phyloP scores from a whole-genome alignment of 2,888 invertebrate genomes.

The Brenthis hecate region DNA sequence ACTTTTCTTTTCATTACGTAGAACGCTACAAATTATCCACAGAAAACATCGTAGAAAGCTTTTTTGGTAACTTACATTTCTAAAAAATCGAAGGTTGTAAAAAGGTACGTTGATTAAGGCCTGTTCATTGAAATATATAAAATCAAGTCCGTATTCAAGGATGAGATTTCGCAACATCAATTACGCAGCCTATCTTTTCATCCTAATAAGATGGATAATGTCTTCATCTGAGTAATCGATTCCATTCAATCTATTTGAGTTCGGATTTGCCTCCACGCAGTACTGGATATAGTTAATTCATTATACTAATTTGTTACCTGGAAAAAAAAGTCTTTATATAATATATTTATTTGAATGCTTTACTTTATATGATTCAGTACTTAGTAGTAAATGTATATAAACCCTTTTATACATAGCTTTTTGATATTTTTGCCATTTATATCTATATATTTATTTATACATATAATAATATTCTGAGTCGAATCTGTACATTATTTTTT shows the following conservation, averaged over 20 bases:
- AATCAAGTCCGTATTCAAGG: slow-evolving; percentile 27
- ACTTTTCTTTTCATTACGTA: too few species aligned
- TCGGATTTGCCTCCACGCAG: slow-evolving; percentile 48
- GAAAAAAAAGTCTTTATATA: neutral
- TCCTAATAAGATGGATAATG: slow-evolving; percentile 43
- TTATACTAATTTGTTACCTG: slow-evolving; percentile 56
- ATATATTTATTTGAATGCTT: neutral
- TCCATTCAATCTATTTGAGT: slow-evolving; percentile 49
- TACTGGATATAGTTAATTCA: slow-evolving; percentile 56
- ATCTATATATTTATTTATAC: too few species aligned
- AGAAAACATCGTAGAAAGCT: neutral
- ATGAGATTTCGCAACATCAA: slow-evolving; percentile 32
- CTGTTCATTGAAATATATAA: slow-evolving; percentile 18
- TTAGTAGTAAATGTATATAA: too few species aligned
- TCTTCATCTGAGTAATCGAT: slow-evolving; percentile 49
- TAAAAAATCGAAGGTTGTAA: slow-evolving; percentile 12
- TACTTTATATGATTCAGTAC: too few species aligned
- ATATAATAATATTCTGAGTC: too few species aligned
- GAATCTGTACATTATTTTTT: too few species aligned
- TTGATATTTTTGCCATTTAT: too few species aligned
- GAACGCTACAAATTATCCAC: neutral
- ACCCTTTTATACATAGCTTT: too few species aligned
- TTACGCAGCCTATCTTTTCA: slow-evolving; percentile 41
- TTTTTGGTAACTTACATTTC: slow-evolving; percentile 2
- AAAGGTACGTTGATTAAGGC: slow-evolving; percentile 27